Base-by-base conservation (phyloP, 2,797 vertebrate genomes). In the Platalea minor region DNA sequence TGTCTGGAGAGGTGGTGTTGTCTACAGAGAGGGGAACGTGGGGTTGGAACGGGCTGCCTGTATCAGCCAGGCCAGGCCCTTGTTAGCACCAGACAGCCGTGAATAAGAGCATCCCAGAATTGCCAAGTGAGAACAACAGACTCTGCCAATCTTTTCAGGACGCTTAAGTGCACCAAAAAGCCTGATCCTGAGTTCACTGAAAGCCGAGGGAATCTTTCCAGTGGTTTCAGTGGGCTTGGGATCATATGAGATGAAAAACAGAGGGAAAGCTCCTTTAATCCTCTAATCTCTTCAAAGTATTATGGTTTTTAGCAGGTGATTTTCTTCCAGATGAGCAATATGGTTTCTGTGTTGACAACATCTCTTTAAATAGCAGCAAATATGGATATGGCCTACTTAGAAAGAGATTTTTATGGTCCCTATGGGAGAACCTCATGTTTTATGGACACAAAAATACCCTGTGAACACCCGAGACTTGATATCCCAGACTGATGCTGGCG, bases 231-330 rank as follows among this genome's bases (percentile, higher is more conserved):
- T 2, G 2, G 63, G 43, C 15, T 94, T 79, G 41, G 60, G 74
- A 91, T 91, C 84, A 89, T 75, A 65, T 82, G 88, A 94, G 80
- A 95, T 77, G 65, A 82, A 94, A 91, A 94, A 53, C 41, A 78
- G 69, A 88, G 65, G 45, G 80, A 82, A 96, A 89, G 56, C 68
- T 92, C 45, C 12, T 91, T 91, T 92, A 96, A 96, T 94, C 89
- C 63, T 92, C 54, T 95, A 91, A 96, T 96, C 91, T 53, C 63
- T 73, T 93, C 82, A 88, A 76, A 93, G 69, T 75, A 67, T 95
- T 93, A 81, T 4, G 13, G 5, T 57, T 95, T 86, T 81, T 88
- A 76, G 68, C 63, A 67, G 45, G 31, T 83, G 68, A 51, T 92
- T 96, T 96, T 94, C 74, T 93, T 95, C 76, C 82, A 92, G 46